Conservation (phyloP, 2,113 vertebrate species). For the Dissostichus mawsoni region DNA sequence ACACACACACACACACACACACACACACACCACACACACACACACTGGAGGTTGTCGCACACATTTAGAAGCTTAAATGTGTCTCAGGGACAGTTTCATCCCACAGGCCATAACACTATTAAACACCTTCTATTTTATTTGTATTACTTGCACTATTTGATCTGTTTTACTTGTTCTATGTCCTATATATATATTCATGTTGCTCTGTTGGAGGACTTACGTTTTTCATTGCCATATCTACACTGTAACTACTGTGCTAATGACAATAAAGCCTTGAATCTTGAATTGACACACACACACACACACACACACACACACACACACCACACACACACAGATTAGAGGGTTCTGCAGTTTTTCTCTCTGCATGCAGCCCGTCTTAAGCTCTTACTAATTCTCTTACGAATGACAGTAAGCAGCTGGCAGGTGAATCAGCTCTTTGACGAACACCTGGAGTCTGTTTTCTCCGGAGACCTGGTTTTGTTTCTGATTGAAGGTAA, state of each 20-base stretch:
- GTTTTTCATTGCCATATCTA: no score
- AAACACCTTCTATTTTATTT: no score
- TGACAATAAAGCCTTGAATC: no score
- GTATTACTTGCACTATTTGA: no score
- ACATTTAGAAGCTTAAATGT: neutral
- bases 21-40: no score
- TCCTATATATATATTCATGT: no score
- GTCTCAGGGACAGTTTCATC: no score
- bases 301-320: slow-evolving; percentile 19
- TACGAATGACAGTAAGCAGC: slow-evolving; percentile 67
- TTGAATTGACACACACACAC: neutral
- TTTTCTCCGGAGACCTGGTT: slow-evolving; percentile 11
- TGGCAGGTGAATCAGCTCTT: slow-evolving; percentile 79
- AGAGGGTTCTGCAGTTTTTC: slow-evolving; percentile 63
- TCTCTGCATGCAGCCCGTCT: slow-evolving; percentile 55
- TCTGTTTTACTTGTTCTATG: no score
- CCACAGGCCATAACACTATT: no score
- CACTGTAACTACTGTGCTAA: no score
- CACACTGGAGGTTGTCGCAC: no score
- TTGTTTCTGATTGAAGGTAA: slow-evolving; percentile 55
- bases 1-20: neutral
- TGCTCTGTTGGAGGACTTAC: no score
- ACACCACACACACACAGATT: slow-evolving; percentile 50
- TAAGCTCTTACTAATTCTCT: slow-evolving; percentile 53
- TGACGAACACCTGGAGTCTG: slow-evolving; percentile 71